phyloP scores from a whole-genome alignment of 2,888 invertebrate genomes.

The Machimus rusticus region DNA sequence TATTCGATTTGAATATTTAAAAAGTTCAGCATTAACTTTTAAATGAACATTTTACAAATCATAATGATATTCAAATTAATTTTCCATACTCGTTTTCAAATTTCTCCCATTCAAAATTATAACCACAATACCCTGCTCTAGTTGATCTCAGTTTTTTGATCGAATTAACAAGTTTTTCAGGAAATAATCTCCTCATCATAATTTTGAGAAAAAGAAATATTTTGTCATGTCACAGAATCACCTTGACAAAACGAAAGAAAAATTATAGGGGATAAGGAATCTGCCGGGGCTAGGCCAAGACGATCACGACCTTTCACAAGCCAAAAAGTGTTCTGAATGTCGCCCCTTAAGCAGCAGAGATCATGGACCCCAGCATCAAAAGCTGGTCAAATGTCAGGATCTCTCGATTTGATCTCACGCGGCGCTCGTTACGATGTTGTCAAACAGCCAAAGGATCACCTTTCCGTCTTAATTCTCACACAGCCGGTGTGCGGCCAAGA shows the following conservation, averaged over 20 bases:
- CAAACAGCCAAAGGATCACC: constrained; percentile 2
- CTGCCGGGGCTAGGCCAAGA: neutral
- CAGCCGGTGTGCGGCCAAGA: neutral
- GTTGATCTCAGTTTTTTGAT: neutral
- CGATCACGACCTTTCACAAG: constrained; percentile 17
- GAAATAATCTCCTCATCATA: neutral
- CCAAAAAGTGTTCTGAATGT: neutral
- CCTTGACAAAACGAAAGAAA: neutral
- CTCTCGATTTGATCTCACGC: constrained; percentile 22
- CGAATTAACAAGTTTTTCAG: neutral
- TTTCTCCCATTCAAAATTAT: neutral
- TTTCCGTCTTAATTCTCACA: constrained; percentile 28
- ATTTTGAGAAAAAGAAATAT: neutral
- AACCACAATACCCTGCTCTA: neutral
- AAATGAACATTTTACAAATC: no score
- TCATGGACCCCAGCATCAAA: constrained; percentile 37
- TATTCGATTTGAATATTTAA: no score
- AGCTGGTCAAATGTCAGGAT: constrained; percentile 39
- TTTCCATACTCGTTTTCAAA: neutral
- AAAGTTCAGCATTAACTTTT: no score
- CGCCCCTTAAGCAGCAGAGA: constrained; percentile 17
- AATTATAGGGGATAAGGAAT: neutral
- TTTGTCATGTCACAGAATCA: neutral
- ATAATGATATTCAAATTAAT: no score
- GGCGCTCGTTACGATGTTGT: constrained; percentile 28